Percentiles rank a stretch among this genome's conserved stretches.
phyloP scores from a whole-genome alignment of 2,888 invertebrate species.

The Zele albiditarsus region DNA sequence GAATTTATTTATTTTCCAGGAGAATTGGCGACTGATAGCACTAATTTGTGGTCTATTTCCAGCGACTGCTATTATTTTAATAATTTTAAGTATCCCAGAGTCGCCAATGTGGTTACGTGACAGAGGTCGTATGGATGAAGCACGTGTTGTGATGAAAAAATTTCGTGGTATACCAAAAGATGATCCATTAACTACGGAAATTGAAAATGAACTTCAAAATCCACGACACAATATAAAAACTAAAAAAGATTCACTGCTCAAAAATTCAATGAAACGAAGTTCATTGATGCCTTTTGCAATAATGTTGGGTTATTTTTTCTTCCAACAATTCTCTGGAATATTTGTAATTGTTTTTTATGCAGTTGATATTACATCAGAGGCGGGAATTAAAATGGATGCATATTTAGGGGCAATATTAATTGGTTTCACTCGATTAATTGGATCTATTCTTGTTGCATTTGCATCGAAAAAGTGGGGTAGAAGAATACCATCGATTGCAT shows the following conservation, averaged over 20 bases:
- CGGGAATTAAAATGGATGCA: conserved; percentile 73
- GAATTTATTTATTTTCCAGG: conserved; percentile 60
- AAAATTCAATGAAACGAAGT: conserved; percentile 67
- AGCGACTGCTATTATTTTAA: conserved; percentile 69
- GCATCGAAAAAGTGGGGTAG: conserved; percentile 76
- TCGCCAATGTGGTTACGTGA: conserved; percentile 76
- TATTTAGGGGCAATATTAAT: conserved; percentile 75
- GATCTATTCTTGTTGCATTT: conserved; percentile 72
- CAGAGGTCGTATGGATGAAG: conserved; percentile 73
- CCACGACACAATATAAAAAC: conserved; percentile 46
- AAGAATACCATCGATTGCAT: conserved; percentile 76
- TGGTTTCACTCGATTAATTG: conserved; percentile 73
- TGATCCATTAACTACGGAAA: conserved; percentile 49
- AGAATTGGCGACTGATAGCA: conserved; percentile 73
- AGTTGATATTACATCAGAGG: conserved; percentile 73
- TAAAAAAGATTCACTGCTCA: conserved; percentile 53
- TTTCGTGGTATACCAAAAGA: conserved; percentile 69
- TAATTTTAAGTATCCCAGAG: conserved; percentile 74
- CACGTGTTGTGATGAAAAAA: conserved; percentile 69
- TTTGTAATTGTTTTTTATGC: conserved; percentile 77
- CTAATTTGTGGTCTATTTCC: conserved; percentile 72
- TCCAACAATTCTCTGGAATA: conserved; percentile 77
- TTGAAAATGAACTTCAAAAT: conserved; percentile 56
- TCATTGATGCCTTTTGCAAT: conserved; percentile 74
- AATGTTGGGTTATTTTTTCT: conserved; percentile 74